A percentile compares a stretch with the other conserved stretches of the same genome.
Evolutionary conservation across 2,888 invertebrate genomes (phyloP).

Genomic region (Agonum fuliginosum): DNA sequence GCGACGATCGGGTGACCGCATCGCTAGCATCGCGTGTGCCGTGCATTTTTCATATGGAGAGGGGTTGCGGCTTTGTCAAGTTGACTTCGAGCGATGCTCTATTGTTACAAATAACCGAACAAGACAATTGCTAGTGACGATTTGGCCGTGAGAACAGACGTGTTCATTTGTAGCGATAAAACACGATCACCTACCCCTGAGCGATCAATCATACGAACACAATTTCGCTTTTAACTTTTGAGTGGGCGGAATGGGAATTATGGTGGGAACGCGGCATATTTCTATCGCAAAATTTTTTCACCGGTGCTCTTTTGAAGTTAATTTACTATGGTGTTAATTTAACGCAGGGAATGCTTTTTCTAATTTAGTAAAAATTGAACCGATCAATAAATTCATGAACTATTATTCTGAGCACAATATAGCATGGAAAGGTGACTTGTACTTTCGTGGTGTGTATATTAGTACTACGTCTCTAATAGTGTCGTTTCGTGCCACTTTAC

Average conservation of each 20-base stretch:
- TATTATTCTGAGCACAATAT: too few species aligned
- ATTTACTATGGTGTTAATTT: too few species aligned
- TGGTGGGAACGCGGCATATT: conserved; percentile 7
- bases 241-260: conserved; percentile 20
- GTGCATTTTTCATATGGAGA: conserved; percentile 49
- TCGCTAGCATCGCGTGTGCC: conserved; percentile 29
- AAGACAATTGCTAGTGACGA: conserved; percentile 36
- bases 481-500: too few species aligned
- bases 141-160: conserved; percentile 41
- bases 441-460: too few species aligned
- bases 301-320: neutral
- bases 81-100: conserved; percentile 6
- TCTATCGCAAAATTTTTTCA: neutral
- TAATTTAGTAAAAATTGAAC: too few species aligned
- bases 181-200: conserved; percentile 34
- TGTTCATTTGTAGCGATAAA: conserved; percentile 45
- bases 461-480: too few species aligned
- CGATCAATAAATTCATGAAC: too few species aligned
- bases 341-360: too few species aligned
- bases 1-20: conserved; percentile 36
- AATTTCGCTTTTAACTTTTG: conserved; percentile 33
- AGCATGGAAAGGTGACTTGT: too few species aligned
- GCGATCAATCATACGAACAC: conserved; percentile 32
- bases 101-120: conserved; percentile 26
- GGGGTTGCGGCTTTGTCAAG: conserved; percentile 4